Evolutionary conservation across 92 coral and sea anemone species (phyloP), one percentile per base, ranked within the genome.

Genomic region (Phenganax marumi): DNA sequence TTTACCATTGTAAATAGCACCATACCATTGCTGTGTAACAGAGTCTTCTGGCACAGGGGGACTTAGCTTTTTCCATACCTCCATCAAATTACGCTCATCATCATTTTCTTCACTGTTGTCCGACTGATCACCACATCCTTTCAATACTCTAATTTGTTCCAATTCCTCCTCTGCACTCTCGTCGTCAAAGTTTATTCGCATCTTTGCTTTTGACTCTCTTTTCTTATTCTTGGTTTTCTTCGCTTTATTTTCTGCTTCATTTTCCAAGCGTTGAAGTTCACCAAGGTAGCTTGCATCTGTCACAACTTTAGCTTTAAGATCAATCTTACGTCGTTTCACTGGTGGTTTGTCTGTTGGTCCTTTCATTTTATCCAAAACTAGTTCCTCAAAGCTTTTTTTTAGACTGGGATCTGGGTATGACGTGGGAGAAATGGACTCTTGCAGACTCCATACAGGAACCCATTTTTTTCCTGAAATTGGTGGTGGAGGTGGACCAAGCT

Each of bases 341-440:
- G 60, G 10, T 17, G 60, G 60, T 54, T 54, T 54, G 17, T 54
- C 17, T 17, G 60, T 54, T 54, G 60, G 60, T 17, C 60, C 60
- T 17, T 54, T 54, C 60, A 54, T 54, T 54, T 54, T 54, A 17
- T 54, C 68, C 17, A 61, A 7, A 21, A 61, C 68, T 26, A 61
- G 68, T 16, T 61, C 68, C 68, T 61, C 68, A 61, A 61, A 61
- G 68, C 17, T 61, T 61, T 61, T 61, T 7, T 61, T 61, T n/a
- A n/a, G n/a, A n/a, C n/a, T n/a, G n/a, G n/a, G n/a, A n/a, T n/a
- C n/a, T n/a, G n/a, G n/a, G n/a, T n/a, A n/a, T 8, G 8, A 8
- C 22, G 68, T 61, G 7, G 68, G 17, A 6, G 68, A 26, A 8
- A 7, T 61, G 17, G 68, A 54, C 60, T 54, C 68, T 61, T 7